phyloP scores from a whole-genome alignment of 2,797 vertebrate species.

The Sebastes taczanowskii region DNA sequence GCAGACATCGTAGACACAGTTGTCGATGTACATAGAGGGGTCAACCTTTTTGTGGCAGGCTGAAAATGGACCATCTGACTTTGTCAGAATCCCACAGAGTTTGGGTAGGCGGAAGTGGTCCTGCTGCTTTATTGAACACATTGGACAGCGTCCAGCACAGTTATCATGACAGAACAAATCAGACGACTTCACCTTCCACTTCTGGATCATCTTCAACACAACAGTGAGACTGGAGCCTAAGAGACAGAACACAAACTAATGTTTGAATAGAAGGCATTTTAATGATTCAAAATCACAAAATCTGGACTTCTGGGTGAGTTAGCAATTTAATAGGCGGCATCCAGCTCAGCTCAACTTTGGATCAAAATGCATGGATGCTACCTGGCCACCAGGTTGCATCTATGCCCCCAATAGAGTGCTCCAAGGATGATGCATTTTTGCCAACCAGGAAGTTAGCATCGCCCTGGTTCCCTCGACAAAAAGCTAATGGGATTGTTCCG shows the following conservation, averaged over 20 bases:
- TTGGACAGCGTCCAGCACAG: conserved; percentile 23
- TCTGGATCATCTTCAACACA: conserved; percentile 33
- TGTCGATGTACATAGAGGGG: not conserved
- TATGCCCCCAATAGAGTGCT: not conserved
- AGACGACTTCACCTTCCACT: conserved; percentile 27
- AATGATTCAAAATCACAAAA: not conserved
- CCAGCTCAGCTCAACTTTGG: not conserved
- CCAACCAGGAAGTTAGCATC: no score
- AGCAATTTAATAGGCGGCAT: not conserved
- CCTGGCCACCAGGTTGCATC: not conserved
- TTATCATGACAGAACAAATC: conserved; percentile 40
- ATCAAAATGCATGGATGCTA: not conserved
- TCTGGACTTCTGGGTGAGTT: not conserved
- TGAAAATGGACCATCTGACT: conserved; percentile 25
- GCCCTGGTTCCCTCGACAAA: no score
- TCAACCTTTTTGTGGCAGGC: conserved; percentile 16
- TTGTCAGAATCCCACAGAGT: conserved; percentile 18
- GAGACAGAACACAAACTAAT: not conserved
- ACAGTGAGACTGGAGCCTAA: not conserved
- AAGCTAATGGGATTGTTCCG: not conserved
- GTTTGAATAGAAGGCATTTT: not conserved
- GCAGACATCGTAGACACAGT: conserved; percentile 45
- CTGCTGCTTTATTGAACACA: not conserved
- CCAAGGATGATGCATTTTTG: not conserved
- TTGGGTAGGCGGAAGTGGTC: not conserved